phyloP scores from a whole-genome alignment of 1,140 invertebrate genomes.

The Wasmannia auropunctata region DNA sequence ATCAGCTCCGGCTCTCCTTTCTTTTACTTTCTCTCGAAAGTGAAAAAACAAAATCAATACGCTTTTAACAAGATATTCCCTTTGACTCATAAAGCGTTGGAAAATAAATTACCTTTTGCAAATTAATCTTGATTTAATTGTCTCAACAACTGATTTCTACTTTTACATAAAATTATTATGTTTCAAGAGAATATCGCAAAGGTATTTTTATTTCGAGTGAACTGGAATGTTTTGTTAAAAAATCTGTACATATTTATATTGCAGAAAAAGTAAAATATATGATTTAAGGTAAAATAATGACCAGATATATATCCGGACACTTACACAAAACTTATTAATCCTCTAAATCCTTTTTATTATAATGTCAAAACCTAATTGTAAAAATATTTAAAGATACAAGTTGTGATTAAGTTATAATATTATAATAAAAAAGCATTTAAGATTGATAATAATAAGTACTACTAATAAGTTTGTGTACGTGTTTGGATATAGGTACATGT shows the following conservation, averaged over 20 bases:
- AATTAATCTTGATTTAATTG: neutral
- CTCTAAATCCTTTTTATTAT: too few relatives aligned
- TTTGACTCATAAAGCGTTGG: neutral
- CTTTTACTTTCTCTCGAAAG: neutral
- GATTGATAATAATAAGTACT: too few relatives aligned
- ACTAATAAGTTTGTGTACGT: too few relatives aligned
- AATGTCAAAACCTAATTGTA: too few relatives aligned
- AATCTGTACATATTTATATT: neutral
- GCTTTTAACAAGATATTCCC: neutral
- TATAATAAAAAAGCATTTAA: too few relatives aligned
- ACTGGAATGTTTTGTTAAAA: neutral
- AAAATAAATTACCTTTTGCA: neutral
- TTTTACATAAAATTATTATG: neutral
- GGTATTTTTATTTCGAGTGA: neutral
- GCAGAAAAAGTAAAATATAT: neutral
- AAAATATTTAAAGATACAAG: too few relatives aligned
- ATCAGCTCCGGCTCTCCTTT: neutral
- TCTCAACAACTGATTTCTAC: neutral
- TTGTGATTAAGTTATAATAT: too few relatives aligned
- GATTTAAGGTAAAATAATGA: too few relatives aligned
- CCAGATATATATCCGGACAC: too few relatives aligned
- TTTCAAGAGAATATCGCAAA: neutral
- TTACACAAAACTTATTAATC: too few relatives aligned
- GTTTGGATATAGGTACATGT: too few relatives aligned
- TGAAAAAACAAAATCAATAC: neutral